Evolutionary conservation across 2,113 vertebrate genomes (phyloP).

Genomic region (Romanogobio albipinnatus): DNA sequence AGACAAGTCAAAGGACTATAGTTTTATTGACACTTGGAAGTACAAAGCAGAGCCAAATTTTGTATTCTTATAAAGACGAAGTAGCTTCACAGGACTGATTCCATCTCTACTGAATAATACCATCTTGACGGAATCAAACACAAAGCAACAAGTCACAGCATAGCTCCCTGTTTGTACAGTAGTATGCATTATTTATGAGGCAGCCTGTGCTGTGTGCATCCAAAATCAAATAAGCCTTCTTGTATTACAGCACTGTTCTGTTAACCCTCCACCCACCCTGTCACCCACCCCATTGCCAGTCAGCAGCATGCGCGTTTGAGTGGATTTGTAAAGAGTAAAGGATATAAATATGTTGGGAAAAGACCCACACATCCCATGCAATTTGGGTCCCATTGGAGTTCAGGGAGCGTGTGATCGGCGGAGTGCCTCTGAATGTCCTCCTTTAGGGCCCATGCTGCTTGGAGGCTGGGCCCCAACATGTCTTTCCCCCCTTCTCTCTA

Average conservation of each 20-base stretch:
- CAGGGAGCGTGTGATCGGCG: conserved; percentile 92
- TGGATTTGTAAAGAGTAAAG: conserved; percentile 79
- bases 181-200: conserved; percentile 49
- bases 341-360: conserved; percentile 89
- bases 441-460: conserved; percentile 92
- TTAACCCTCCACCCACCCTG: conserved; percentile 47
- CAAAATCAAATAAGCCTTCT: conserved; percentile 52
- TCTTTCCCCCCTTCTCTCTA: conserved; percentile 84
- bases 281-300: conserved; percentile 41
- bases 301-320: conserved; percentile 52
- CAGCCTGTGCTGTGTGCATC: conserved; percentile 30
- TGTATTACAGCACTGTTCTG: conserved; percentile 43
- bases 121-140: not conserved
- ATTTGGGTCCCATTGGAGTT: conserved; percentile 92
- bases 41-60: conserved; percentile 3
- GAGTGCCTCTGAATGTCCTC: conserved; percentile 92
- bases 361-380: conserved; percentile 86
- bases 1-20: not conserved
- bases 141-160: not conserved
- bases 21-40: not conserved
- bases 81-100: conserved; percentile 14
- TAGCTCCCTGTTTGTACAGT: conserved; percentile 40
- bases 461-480: conserved; percentile 87
- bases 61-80: not conserved
- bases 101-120: conserved; percentile 10